Conservation (phyloP, 1,140 invertebrate species). For the Drosophila mauritiana region DNA sequence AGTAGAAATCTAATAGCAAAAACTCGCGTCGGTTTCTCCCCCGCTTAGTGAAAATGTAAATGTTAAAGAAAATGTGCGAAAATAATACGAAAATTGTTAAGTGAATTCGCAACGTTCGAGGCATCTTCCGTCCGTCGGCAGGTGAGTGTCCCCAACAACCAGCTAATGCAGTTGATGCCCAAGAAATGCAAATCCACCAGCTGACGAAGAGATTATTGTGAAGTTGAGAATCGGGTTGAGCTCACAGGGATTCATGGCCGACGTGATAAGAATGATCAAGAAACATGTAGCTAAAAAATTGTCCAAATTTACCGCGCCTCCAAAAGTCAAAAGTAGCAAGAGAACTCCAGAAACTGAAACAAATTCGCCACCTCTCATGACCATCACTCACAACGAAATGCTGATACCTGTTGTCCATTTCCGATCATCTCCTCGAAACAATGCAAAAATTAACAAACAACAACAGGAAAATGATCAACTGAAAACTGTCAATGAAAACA, state of each 20-base stretch:
- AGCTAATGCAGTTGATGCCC: slow-evolving; percentile 71
- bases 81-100: slow-evolving; percentile 26
- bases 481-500: slow-evolving; percentile 12
- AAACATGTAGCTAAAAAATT: slow-evolving; percentile 32
- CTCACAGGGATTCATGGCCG: slow-evolving; percentile 85
- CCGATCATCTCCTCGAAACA: slow-evolving; percentile 25
- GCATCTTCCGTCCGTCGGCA: slow-evolving; percentile 71
- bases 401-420: slow-evolving; percentile 49
- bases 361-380: slow-evolving; percentile 42
- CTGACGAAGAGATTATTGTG: slow-evolving; percentile 64
- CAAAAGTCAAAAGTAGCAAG: slow-evolving; percentile 9
- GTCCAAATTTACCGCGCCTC: slow-evolving; percentile 43
- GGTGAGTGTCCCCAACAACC: slow-evolving; percentile 79
- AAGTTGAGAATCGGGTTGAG: slow-evolving; percentile 83
- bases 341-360: slow-evolving; percentile 13
- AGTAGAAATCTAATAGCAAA: slow-evolving; percentile 26
- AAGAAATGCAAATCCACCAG: slow-evolving; percentile 79
- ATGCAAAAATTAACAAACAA: slow-evolving; percentile 22
- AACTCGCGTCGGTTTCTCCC: slow-evolving; percentile 49
- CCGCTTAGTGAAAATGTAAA: slow-evolving; percentile 24
- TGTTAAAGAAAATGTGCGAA: slow-evolving; percentile 34
- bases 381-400: slow-evolving; percentile 36
- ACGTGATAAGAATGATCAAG: slow-evolving; percentile 65
- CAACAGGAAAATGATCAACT: slow-evolving; percentile 23
- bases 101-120: slow-evolving; percentile 41